Conservation (phyloP, 1,140 invertebrate species). For the Caenorhabditis remanei region DNA sequence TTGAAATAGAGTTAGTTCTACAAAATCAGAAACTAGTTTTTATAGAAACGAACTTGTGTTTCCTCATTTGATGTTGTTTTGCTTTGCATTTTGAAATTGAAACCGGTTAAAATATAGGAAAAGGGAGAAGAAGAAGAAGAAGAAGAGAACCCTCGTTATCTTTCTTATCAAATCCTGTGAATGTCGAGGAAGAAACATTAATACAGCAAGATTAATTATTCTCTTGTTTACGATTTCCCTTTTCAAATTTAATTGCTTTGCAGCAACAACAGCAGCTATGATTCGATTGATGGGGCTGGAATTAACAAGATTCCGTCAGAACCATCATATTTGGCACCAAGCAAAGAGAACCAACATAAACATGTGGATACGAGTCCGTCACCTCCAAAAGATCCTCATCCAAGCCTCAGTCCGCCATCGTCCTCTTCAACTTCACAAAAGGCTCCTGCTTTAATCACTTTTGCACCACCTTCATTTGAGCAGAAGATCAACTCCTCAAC, state of each 20-base stretch:
- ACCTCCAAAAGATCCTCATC: slow-evolving; percentile 55
- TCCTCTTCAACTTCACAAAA: slow-evolving; percentile 26
- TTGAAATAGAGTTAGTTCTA: slow-evolving; percentile 10
- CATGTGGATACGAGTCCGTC: slow-evolving; percentile 15
- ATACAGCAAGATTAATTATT: slow-evolving; percentile 27
- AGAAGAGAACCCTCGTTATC: neutral
- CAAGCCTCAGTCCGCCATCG: slow-evolving; percentile 19
- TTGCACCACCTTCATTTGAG: slow-evolving; percentile 6
- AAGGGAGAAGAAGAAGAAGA: neutral
- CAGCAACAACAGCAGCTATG: slow-evolving; percentile 32
- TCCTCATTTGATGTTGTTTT: neutral
- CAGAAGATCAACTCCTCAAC: slow-evolving; percentile 49
- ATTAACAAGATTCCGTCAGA: neutral
- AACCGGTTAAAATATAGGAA: slow-evolving; percentile 18
- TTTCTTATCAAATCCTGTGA: slow-evolving; percentile 30
- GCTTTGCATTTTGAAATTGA: slow-evolving; percentile 16
- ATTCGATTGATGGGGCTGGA: slow-evolving; percentile 13
- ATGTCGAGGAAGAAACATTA: slow-evolving; percentile 6
- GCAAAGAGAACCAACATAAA: slow-evolving; percentile 43
- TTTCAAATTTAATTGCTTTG: neutral
- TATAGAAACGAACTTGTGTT: neutral
- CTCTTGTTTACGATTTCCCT: slow-evolving; percentile 18
- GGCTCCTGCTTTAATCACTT: slow-evolving; percentile 18
- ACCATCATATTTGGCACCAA: slow-evolving; percentile 25
- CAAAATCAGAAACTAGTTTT: slow-evolving; percentile 30